Evolutionary conservation across 2,113 vertebrate genomes (phyloP), one percentile per base, ranked within the genome.

Genomic region (rabbit (Oryctolagus cuniculus)): DNA sequence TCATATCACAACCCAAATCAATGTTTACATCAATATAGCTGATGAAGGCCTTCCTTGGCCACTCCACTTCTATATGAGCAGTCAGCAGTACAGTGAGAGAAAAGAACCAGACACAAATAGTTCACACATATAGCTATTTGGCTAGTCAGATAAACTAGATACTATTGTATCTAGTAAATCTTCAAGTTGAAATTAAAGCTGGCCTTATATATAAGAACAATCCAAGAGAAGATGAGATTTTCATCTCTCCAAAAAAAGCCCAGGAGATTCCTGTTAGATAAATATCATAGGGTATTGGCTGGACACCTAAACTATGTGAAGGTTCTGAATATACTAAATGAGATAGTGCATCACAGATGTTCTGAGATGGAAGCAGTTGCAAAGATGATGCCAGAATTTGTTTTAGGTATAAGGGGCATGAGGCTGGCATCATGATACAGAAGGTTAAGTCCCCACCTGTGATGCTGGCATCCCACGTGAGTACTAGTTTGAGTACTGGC

Each of bases 171-270:
- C 16, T 70, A 17, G 12, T 55, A 90, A 91, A 92, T 38, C 31
- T 51, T 53, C 24, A 29, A 64, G 53, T 31, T 25, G 38, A n/a
- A n/a, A 34, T 78, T 77, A 79, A 94, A 96, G 85, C 29, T 72
- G 13, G 1, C 31, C 31, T 74, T 74, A 29, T 36, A 79, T 77
- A 66, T 63, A 84, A 90, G 22, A 89, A 36, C 63, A 73, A 63
- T 2, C 9, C 38, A 84, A 12, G 31, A 17, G 78, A 3, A 74
- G 75, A 51, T 66, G 24, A 93, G 44, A 73, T 49, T 91, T 78
- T 93, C 74, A 2, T 88, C 22, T 89, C 19, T 67, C 17, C 13
- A 13, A 12, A 34, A 21, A 36, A 86, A 44, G 55, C 2, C 4
- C 16, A 67, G 22, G 29, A 34, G 1, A 81, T 78, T 88, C 34